Conservation (phyloP, 2,888 invertebrate species). For the Pollenia griseotomentosa region DNA sequence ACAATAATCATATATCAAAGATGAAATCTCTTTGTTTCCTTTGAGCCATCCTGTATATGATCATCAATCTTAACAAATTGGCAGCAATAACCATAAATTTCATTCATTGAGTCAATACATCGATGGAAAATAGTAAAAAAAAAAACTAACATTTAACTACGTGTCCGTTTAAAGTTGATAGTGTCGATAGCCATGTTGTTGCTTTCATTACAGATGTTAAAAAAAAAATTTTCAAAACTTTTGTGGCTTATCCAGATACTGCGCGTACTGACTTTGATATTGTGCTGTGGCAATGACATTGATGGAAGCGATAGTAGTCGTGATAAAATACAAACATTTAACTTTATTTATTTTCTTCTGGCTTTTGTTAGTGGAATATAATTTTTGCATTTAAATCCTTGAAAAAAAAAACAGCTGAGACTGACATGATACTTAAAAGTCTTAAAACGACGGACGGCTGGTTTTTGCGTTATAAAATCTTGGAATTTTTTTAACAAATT, state of each 20-base stretch:
- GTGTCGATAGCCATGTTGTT: neutral
- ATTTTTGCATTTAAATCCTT: no score
- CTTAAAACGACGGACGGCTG: no score
- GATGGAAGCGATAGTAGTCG: conserved; percentile 1
- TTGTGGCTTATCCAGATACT: neutral
- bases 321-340: conserved; percentile 3
- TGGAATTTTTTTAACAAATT: no score
- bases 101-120: conserved; percentile 49
- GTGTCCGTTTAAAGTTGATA: conserved; percentile 50
- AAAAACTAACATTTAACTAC: conserved; percentile 45
- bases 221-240: conserved; percentile 21
- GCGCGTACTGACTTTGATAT: conserved; percentile 1
- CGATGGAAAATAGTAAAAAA: conserved; percentile 19
- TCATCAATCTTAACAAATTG: conserved; percentile 70
- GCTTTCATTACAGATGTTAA: neutral
- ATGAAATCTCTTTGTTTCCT: no score
- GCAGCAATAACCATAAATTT: conserved; percentile 66
- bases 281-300: conserved; percentile 36
- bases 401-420: conserved; percentile 7
- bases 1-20: no score
- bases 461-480: neutral
- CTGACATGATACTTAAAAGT: neutral
- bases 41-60: neutral
- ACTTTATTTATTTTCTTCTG: neutral
- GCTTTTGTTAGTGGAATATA: neutral